A percentile compares a stretch with the other conserved stretches of the same genome.
phyloP scores from a whole-genome alignment of 2,888 invertebrate genomes.

The Taenaris catops region DNA sequence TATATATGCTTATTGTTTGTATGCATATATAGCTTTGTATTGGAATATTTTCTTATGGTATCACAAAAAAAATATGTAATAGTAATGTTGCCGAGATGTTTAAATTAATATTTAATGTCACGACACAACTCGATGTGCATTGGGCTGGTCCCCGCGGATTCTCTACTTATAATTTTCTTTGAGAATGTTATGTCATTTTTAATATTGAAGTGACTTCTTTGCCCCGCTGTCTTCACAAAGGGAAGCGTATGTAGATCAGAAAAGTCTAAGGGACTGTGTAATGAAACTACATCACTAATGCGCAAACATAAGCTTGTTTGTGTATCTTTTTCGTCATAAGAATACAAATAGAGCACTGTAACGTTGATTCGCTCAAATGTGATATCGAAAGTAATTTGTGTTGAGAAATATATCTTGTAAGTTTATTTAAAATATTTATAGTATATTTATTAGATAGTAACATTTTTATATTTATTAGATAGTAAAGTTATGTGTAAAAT shows the following conservation, averaged over 20 bases:
- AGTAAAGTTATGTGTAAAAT: too few relatives aligned
- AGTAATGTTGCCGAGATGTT: constrained; percentile 48
- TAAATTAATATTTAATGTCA: constrained; percentile 71
- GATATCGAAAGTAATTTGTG: too few relatives aligned
- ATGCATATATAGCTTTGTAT: too few relatives aligned
- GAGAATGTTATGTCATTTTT: constrained; percentile 74
- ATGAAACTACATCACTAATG: constrained; percentile 30
- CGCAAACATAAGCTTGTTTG: constrained; percentile 9
- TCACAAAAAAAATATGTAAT: constrained; percentile 24
- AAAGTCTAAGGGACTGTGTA: constrained; percentile 41
- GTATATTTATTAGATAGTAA: too few relatives aligned
- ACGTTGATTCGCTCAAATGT: too few relatives aligned
- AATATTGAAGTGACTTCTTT: constrained; percentile 68
- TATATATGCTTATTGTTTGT: too few relatives aligned
- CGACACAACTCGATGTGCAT: constrained; percentile 71
- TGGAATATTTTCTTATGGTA: neutral
- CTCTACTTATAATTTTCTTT: constrained; percentile 74
- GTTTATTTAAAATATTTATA: too few relatives aligned
- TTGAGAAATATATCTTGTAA: too few relatives aligned
- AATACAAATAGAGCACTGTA: constrained; percentile 1
- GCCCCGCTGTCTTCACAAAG: constrained; percentile 59
- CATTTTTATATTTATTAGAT: too few relatives aligned
- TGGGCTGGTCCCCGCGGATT: constrained; percentile 63
- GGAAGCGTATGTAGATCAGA: constrained; percentile 52
- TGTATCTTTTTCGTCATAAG: constrained; percentile 2